These are phyloP conservation scores for Turdus rufiventris DNA, from an alignment of 2,113 vertebrate genomes.

Conservation along the genomic window DNA sequence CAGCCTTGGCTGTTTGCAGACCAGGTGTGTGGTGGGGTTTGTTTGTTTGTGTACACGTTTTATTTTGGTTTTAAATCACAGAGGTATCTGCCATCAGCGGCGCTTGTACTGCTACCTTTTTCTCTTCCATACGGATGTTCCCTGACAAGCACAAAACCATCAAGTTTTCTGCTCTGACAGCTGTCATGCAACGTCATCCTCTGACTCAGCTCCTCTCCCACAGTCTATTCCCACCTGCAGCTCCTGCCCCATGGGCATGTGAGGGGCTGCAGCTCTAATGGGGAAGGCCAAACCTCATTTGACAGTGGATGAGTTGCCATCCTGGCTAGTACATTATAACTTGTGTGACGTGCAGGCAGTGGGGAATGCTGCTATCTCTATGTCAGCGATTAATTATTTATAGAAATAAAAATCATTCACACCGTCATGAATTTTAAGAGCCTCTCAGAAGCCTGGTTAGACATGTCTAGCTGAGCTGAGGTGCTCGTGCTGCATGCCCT, in stretches of 20 bases:
- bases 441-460: neutral
- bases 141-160: neutral
- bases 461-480: neutral
- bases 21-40: fast-evolving
- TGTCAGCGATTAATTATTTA: neutral
- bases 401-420: neutral
- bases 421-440: neutral
- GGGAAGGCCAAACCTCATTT: neutral
- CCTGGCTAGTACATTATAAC: neutral
- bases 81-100: neutral
- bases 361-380: neutral
- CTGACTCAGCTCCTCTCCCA: neutral
- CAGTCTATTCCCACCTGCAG: neutral
- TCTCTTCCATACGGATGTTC: fast-evolving
- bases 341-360: neutral
- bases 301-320: neutral
- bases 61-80: neutral
- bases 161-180: neutral
- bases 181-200: neutral
- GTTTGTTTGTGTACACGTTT: neutral
- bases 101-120: neutral
- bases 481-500: fast-evolving
- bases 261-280: neutral
- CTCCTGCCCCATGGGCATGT: neutral
- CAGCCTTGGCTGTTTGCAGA: neutral